Conservation (phyloP, 2,797 vertebrate species). For the Urophycis tenuis region DNA sequence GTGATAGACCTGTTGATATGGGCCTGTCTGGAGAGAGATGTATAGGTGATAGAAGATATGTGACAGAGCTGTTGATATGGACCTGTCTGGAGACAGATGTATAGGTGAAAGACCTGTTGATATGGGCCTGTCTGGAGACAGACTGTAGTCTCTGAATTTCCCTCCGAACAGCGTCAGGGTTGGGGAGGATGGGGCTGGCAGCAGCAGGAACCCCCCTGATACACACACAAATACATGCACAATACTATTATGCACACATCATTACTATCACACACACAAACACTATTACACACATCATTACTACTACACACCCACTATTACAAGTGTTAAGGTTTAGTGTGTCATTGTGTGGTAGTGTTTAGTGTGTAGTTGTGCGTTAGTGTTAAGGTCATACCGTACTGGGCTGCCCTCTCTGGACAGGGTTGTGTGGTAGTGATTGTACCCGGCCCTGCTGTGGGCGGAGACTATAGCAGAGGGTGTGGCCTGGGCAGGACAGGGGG, state of each 20-base stretch:
- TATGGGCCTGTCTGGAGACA: slow-evolving; percentile 63
- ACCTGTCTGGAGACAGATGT: no score
- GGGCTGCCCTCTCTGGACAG: slow-evolving; percentile 55
- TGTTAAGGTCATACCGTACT: slow-evolving; percentile 11
- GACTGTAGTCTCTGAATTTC: slow-evolving; percentile 81
- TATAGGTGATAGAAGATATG: no score
- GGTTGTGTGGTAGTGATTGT: slow-evolving; percentile 77
- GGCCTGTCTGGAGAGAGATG: slow-evolving; percentile 56
- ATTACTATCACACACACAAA: no score
- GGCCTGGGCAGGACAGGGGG: slow-evolving; percentile 31
- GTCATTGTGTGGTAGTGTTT: not conserved
- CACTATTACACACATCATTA: no score
- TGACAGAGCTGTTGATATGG: no score
- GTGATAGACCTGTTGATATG: slow-evolving; percentile 51
- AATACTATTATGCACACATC: not conserved
- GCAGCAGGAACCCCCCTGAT: slow-evolving; percentile 50
- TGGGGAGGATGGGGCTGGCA: slow-evolving; percentile 58
- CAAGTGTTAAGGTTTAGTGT: not conserved
- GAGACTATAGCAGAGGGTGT: slow-evolving; percentile 34
- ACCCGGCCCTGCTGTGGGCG: slow-evolving; percentile 59
- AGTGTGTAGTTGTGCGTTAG: not conserved
- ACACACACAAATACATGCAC: slow-evolving; percentile 13
- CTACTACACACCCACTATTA: not conserved
- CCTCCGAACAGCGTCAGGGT: slow-evolving; percentile 72
- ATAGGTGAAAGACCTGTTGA: slow-evolving; percentile 11